These are phyloP conservation scores for Clarias magur DNA, from an alignment of 2,113 vertebrate species.

Conservation along the genomic window DNA sequence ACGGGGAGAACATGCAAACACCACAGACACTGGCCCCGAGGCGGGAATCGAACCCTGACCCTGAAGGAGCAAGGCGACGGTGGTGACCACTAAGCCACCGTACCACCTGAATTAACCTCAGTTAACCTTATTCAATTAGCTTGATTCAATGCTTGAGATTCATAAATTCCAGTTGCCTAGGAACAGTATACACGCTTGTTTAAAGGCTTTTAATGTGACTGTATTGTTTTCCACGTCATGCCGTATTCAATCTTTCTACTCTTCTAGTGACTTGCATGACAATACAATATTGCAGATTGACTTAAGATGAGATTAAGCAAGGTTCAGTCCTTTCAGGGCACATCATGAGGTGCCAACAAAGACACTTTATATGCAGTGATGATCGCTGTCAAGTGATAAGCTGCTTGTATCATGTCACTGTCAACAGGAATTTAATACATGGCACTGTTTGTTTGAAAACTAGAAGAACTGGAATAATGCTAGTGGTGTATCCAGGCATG, in stretches of 20 bases:
- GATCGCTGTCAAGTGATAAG: conserved; percentile 29
- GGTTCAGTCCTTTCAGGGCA: background rate
- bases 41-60: no score
- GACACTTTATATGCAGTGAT: conserved; percentile 44
- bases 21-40: no score
- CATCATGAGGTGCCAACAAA: conserved; percentile 5
- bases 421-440: conserved; percentile 33
- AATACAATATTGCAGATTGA: background rate
- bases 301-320: background rate
- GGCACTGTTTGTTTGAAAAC: conserved; percentile 51
- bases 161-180: conserved; percentile 1
- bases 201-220: background rate
- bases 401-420: conserved; percentile 15
- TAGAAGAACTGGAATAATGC: conserved; percentile 40
- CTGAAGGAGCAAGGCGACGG: no score
- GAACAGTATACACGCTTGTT: background rate
- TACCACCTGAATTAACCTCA: no score
- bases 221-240: background rate
- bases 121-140: background rate
- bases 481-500: conserved; percentile 57
- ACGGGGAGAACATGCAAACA: no score
- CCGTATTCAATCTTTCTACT: background rate
- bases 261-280: conserved; percentile 2
- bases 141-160: background rate
- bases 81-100: no score